These are phyloP conservation scores for Drosophila serrata DNA, from an alignment of 1,140 invertebrate species.

Conservation along the genomic window DNA sequence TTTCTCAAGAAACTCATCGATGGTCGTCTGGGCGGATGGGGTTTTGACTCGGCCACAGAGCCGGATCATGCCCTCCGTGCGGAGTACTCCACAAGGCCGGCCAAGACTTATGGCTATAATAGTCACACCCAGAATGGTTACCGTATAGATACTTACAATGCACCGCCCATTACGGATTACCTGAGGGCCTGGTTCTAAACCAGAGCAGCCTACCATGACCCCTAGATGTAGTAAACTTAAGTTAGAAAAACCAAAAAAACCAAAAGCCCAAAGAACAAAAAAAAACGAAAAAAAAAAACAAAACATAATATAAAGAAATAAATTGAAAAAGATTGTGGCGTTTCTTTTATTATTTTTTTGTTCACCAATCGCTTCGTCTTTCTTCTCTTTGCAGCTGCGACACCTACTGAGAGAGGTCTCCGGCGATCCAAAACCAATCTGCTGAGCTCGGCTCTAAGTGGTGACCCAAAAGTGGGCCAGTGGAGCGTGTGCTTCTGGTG, in stretches of 20 bases:
- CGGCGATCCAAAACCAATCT: constrained; percentile 37
- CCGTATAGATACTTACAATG: constrained; percentile 65
- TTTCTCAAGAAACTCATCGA: constrained; percentile 73
- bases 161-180: constrained; percentile 67
- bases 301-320: constrained; percentile 48
- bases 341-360: constrained; percentile 45
- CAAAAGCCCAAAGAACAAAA: constrained; percentile 16
- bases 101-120: constrained; percentile 69
- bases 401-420: constrained; percentile 40
- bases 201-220: not conserved
- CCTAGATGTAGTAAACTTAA: constrained; percentile 16
- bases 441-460: constrained; percentile 56
- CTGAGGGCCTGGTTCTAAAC: constrained; percentile 70
- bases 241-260: constrained; percentile 25
- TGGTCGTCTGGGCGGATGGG: constrained; percentile 68
- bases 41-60: constrained; percentile 59
- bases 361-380: constrained; percentile 45
- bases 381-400: constrained; percentile 74
- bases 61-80: constrained; percentile 54
- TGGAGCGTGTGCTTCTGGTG: constrained; percentile 38
- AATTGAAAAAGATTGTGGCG: constrained; percentile 55
- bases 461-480: constrained; percentile 57
- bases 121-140: constrained; percentile 71
- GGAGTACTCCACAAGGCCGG: constrained; percentile 54
- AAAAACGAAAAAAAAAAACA: constrained; percentile 13